phyloP scores from a whole-genome alignment of 2,113 vertebrate genomes.

The Ictidomys tridecemlineatus region DNA sequence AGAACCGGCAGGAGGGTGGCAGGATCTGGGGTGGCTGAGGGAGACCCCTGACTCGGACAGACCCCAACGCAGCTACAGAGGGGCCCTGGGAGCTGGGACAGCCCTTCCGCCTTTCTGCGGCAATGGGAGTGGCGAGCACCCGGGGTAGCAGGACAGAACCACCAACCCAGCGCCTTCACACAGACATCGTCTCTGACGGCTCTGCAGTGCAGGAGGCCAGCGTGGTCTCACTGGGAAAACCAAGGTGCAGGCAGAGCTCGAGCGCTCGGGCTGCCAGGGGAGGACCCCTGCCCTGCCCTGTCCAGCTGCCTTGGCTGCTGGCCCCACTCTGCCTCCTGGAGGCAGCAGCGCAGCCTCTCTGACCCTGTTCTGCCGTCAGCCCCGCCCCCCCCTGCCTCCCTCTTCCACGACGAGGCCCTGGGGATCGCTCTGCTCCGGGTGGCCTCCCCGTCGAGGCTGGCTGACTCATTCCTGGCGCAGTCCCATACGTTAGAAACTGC shows the following conservation, averaged over 20 bases:
- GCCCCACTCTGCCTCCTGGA: too few relatives aligned
- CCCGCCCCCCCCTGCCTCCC: neutral
- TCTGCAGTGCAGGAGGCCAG: fast-evolving
- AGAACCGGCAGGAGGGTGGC: neutral
- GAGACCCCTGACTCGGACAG: fast-evolving
- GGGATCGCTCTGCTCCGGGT: fast-evolving
- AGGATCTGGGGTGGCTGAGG: fast-evolving
- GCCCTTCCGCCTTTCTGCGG: neutral
- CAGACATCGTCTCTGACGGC: fast-evolving
- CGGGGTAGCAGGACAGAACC: too few relatives aligned
- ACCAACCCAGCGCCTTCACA: too few relatives aligned
- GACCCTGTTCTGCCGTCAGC: fast-evolving
- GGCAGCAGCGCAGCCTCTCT: fast-evolving
- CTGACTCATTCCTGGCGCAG: neutral
- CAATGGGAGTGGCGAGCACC: neutral
- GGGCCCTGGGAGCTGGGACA: fast-evolving
- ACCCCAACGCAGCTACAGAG: neutral
- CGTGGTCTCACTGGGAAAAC: too few relatives aligned
- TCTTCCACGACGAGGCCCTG: too few relatives aligned
- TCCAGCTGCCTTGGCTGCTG: neutral
- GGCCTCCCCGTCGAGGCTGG: too few relatives aligned
- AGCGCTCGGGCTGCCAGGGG: neutral
- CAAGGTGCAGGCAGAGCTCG: fast-evolving
- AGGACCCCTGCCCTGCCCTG: neutral
- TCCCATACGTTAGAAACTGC: too few relatives aligned